These are phyloP conservation scores for Fopius arisanus DNA, from an alignment of 1,140 invertebrate species.

Conservation along the genomic window DNA sequence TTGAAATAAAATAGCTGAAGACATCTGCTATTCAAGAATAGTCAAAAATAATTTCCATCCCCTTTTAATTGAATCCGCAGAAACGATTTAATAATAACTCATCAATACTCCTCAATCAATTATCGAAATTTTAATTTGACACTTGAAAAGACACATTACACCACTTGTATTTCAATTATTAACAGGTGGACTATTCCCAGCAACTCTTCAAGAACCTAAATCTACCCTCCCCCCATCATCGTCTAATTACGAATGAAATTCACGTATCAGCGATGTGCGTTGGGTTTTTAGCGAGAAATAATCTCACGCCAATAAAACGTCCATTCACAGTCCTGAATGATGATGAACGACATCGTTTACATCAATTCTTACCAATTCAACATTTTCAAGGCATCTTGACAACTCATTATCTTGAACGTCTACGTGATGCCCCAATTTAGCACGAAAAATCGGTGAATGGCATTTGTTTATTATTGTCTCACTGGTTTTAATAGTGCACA, in stretches of 20 bases:
- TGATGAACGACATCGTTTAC: slow-evolving; percentile 1
- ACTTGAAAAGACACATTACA: background rate
- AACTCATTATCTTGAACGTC: background rate
- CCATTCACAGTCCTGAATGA: background rate
- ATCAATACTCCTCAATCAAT: background rate
- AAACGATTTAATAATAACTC: background rate
- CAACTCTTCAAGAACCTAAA: background rate
- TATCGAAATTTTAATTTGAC: background rate
- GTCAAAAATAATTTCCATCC: background rate
- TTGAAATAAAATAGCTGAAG: background rate
- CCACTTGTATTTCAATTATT: background rate
- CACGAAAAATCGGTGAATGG: background rate
- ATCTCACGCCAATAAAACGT: background rate
- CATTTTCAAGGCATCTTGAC: background rate
- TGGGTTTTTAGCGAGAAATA: background rate
- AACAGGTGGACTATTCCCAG: slow-evolving; percentile 1
- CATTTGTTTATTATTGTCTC: background rate
- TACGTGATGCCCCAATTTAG: background rate
- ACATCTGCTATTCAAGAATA: background rate
- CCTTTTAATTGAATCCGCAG: background rate
- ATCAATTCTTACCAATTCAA: background rate
- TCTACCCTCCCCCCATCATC: background rate
- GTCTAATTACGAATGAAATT: background rate
- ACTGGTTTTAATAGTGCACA: background rate
- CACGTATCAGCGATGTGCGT: background rate